Conservation (phyloP, 2,888 invertebrate genomes). For the Cryptocephalus moraei region DNA sequence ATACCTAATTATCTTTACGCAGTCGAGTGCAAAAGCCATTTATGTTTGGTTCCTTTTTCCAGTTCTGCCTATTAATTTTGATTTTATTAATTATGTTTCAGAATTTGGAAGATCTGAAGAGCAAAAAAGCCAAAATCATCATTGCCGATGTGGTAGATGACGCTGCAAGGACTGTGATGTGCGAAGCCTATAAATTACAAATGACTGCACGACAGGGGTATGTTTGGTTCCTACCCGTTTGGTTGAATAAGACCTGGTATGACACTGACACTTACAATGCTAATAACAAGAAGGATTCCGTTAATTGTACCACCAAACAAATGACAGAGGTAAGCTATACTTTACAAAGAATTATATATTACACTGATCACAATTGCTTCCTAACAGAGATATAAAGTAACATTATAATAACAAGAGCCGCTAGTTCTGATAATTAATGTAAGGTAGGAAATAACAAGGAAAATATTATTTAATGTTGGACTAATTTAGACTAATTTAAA, state of each 20-base stretch:
- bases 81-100: conserved; percentile 26
- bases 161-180: conserved; percentile 66
- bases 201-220: conserved; percentile 64
- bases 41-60: no score
- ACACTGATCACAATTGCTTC: no score
- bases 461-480: no score
- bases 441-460: no score
- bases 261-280: conserved; percentile 44
- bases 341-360: no score
- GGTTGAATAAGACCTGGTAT: conserved; percentile 56
- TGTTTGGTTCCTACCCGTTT: conserved; percentile 78
- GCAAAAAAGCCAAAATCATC: conserved; percentile 61
- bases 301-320: conserved; percentile 51
- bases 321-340: conserved; percentile 42
- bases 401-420: no score
- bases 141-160: conserved; percentile 70
- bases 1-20: no score
- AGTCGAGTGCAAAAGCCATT: no score
- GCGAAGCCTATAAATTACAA: conserved; percentile 61
- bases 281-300: conserved; percentile 16
- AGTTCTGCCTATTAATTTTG: not conserved
- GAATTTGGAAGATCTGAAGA: conserved; percentile 55
- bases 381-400: no score
- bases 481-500: no score
- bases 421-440: no score